Conservation (phyloP, 1,140 invertebrate species). For the Cotesia glomerata region DNA sequence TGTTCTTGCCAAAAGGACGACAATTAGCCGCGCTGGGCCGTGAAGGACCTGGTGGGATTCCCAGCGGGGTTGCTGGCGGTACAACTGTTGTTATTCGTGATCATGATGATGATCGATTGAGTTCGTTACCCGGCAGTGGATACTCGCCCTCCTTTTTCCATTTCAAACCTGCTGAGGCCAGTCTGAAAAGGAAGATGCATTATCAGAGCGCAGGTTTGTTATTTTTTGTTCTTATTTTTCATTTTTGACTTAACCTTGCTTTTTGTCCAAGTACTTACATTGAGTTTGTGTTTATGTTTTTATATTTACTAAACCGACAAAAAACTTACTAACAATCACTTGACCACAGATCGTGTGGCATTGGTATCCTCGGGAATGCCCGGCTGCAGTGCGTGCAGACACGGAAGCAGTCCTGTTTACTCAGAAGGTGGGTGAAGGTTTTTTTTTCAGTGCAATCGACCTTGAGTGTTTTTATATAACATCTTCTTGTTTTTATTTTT, state of each 20-base stretch:
- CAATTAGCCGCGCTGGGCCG: slow-evolving; percentile 88
- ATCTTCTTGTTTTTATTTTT: neutral
- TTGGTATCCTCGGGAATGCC: slow-evolving; percentile 55
- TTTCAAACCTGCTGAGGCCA: slow-evolving; percentile 80
- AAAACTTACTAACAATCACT: neutral
- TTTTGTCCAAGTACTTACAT: too few species aligned
- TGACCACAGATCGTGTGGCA: slow-evolving; percentile 48
- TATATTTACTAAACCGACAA: neutral
- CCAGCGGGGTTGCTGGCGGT: slow-evolving; percentile 37
- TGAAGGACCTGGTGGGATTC: slow-evolving; percentile 56
- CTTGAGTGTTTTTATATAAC: neutral
- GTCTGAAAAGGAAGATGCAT: slow-evolving; percentile 68
- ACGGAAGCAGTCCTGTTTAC: slow-evolving; percentile 53
- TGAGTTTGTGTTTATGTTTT: neutral
- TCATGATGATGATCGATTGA: slow-evolving; percentile 68
- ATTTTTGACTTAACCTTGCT: slow-evolving; percentile 34
- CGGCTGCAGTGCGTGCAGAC: slow-evolving; percentile 53
- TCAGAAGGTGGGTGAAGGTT: slow-evolving; percentile 44
- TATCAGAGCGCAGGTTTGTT: slow-evolving; percentile 56
- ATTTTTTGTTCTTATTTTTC: slow-evolving; percentile 39
- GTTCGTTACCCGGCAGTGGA: slow-evolving; percentile 79
- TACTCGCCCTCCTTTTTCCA: slow-evolving; percentile 91
- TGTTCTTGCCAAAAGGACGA: slow-evolving; percentile 94
- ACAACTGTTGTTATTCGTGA: slow-evolving; percentile 55
- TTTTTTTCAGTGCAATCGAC: neutral